Base-by-base conservation (phyloP, 2,797 vertebrate genomes). In the Ataeniobius toweri region DNA sequence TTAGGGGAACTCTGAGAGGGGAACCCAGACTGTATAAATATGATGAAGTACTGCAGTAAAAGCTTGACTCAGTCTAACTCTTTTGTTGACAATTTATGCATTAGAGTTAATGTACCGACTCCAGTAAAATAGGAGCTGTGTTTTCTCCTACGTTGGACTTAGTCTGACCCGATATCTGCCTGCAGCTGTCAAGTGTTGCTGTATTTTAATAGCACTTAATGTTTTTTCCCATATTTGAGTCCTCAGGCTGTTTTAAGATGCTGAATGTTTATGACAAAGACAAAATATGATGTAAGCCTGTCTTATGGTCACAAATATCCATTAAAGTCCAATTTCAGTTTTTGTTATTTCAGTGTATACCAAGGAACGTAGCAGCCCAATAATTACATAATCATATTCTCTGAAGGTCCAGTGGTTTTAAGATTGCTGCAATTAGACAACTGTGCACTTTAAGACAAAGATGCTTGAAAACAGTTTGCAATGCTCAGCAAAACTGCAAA, bases 61-160 rank as follows among this genome's bases (percentile, higher is more conserved):
- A 55, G 70, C 50, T 28, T 71, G 48, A 55, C 28, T 39, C 22
- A 39, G 26, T 72, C 51, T 39, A 39, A 55, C 31, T 55, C 28
- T 72, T 72, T 55, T 36, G 41, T 46, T 46, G 13, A 69, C n/a
- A 69, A 69, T 69, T 26, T 16, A 70, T 16, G 24, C 24, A 70
- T 41, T 26, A 70, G 41, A 48, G 44, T 70, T 70, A 70, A 70
- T 70, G 24, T 48, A 48, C 67, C n/a, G 3, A 69, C 44, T n/a
- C 14, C 13, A 69, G 67, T 26, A 48, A n/a, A 70, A 70, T 46
- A 70, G 22, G 9, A n/a, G 2, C 22, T 48, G 6, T 55, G 6
- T 48, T 48, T 70, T 70, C 67, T 70, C 67, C 44, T 46, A 70
- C 13, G n/a, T 14, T 2, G 5, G 22, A 26, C 5, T 44, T 41